Evolutionary conservation across 2,113 vertebrate genomes (phyloP), one percentile per base, ranked within the genome.

Genomic region (Corapipo altera): DNA sequence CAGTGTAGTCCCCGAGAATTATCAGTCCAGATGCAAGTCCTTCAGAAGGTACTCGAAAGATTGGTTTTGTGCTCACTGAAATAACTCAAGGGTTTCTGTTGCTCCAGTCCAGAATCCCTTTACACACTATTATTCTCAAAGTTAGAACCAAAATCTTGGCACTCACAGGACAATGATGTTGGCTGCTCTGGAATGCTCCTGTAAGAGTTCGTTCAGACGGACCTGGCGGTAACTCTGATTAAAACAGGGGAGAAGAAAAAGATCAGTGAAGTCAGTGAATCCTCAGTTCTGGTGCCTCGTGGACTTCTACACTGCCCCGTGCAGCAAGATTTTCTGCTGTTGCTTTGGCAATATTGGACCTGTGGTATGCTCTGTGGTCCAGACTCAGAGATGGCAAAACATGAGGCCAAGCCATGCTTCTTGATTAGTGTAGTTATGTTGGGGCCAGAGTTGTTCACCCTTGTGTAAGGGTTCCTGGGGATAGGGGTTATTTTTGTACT

Each of bases 151-250:
- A 74, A 85, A 28, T 48, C 37, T 5, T 58, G 35, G 17, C 97
- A 99, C 99, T 99, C 97, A 99, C 99, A 99, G 97, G 84, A 99
- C 98, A 71, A 99, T 98, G 81, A 99, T 98, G 87, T 99, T 99
- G 66, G 99, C 99, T 37, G 98, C 98, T 88, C 98, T 98, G 0
- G 99, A 99, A 86, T 99, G 97, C 92, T 99, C 98, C 90, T 99
- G 99, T 43, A 99, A 91, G 75, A 99, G 97, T 94, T 99, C 99
- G 8, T 99, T 99, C 89, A 99, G 98, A 67, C 99, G 98, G 28
- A 99, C 98, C 95, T 99, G 99, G 41, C 99, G 99, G 89, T 98
- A 98, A 54, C 98, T 99, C 99, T 99, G 98, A 61, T 96, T 65
- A 67, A 78, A 97, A 62, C 44, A 91, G 88, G 8, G 28, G 20